Evolutionary conservation across 2,797 vertebrate genomes (phyloP), one percentile per base, ranked within the genome.

Genomic region (Streptopelia turtur): DNA sequence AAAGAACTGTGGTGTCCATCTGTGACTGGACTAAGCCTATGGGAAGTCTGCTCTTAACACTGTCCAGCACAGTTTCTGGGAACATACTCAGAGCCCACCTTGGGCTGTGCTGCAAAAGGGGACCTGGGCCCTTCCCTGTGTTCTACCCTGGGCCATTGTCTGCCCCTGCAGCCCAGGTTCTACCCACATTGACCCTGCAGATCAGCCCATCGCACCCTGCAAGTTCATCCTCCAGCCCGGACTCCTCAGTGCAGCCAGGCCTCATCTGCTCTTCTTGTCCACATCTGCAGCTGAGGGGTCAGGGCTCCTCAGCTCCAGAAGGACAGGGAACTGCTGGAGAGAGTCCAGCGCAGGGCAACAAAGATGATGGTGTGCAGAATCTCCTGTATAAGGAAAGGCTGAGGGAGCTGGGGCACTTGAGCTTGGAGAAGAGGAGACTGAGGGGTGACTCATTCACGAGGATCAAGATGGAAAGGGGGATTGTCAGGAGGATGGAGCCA

Each of bases 111-210:
- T 47, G 9, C 20, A 33, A 33, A 33, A 82, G 16, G 13, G 22
- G 17, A 49, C 9, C 4, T 41, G 9, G 5, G 31, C 21, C 16
- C 16, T 60, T 68, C 24, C 4, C 30, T 20, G 30, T 77, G 20
- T 9, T n/a, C 5, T 27, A 11, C 13, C 8, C 3, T 6, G 4
- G 12, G 13, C 13, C 5, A 13, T 10, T 2, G 55, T 28, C 45
- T n/a, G 28, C 13, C 31, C 43, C 49, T 39, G 37, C 18, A 75
- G 15, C 33, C 23, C 5, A 30, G 20, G 5, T 68, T 27, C 43
- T 45, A 31, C 31, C 21, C 5, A 0, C 52, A 5, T 13, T 45
- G 24, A 37, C 30, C 15, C 27, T 3, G 4, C 4, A 50, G 24
- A 3, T 43, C 21, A 30, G 9, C 22, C 43, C 18, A 27, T 27